A percentile compares a stretch with the other conserved stretches of the same genome.
Conservation (phyloP, 2,797 vertebrate genomes). For the Platyrinchus mystaceus region DNA sequence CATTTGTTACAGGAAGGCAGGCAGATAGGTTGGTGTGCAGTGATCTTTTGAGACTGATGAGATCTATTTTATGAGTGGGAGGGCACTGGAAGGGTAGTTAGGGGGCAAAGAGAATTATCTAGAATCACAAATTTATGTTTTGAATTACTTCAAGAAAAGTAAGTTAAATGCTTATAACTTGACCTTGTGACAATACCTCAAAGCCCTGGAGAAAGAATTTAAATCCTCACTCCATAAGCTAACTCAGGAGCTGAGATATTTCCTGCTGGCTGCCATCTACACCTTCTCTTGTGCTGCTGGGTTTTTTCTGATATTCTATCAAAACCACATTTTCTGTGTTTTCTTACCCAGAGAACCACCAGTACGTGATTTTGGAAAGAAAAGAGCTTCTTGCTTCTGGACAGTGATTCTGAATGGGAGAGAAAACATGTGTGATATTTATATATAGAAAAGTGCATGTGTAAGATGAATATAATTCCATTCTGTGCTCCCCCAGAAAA, state of each 20-base stretch:
- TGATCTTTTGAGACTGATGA: not conserved
- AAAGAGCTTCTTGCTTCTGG: slow-evolving; percentile 89
- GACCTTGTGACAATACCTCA: not conserved
- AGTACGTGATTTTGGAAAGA: slow-evolving; percentile 92
- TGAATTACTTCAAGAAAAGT: not conserved
- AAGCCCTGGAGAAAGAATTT: not conserved
- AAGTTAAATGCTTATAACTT: not conserved
- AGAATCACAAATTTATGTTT: not conserved
- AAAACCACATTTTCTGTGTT: not conserved
- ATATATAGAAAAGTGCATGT: not conserved
- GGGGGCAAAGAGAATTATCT: not conserved
- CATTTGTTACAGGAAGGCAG: not conserved
- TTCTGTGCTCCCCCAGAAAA: not conserved
- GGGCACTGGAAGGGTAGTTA: not conserved
- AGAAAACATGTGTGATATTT: not conserved
- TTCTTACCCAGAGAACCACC: slow-evolving; percentile 95
- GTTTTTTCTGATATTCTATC: not conserved
- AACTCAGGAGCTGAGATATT: not conserved
- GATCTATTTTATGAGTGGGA: not conserved
- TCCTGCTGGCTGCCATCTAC: not conserved
- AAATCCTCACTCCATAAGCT: not conserved
- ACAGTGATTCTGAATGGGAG: slow-evolving; percentile 87
- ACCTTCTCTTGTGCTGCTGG: not conserved
- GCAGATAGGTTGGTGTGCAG: not conserved
- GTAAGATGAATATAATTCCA: not conserved